These are phyloP conservation scores for Drosophila littoralis DNA, from an alignment of 1,140 invertebrate species.

Conservation along the genomic window DNA sequence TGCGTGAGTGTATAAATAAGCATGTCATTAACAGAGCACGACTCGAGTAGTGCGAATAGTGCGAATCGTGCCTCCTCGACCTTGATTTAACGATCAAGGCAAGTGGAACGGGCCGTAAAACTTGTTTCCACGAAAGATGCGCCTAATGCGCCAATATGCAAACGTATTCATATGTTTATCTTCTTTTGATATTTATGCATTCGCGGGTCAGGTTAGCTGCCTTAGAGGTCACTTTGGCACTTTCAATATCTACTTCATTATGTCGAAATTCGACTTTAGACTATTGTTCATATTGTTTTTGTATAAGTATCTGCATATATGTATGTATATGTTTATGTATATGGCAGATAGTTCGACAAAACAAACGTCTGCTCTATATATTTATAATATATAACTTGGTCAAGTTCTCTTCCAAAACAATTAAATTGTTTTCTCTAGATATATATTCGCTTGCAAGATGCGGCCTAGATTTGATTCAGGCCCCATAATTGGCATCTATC, in stretches of 20 bases:
- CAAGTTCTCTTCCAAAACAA: too few species aligned
- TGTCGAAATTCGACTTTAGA: too few species aligned
- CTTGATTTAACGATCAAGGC: slow-evolving; percentile 28
- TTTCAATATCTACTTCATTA: neutral
- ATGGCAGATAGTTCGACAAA: too few species aligned
- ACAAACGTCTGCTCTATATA: too few species aligned
- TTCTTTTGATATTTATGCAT: neutral
- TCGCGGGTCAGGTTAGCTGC: neutral
- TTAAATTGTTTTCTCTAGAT: too few species aligned
- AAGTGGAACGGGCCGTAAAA: slow-evolving; percentile 18
- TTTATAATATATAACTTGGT: too few species aligned
- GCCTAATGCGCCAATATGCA: neutral
- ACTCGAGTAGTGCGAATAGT: neutral
- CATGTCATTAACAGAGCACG: slow-evolving; percentile 18
- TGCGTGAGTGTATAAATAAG: neutral
- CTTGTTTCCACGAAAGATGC: slow-evolving; percentile 16
- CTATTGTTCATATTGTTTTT: too few species aligned
- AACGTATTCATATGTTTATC: neutral
- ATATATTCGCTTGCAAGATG: too few species aligned
- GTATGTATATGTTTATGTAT: too few species aligned
- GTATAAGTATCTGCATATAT: too few species aligned
- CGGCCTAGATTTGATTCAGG: too few species aligned
- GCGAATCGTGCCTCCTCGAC: slow-evolving; percentile 11
- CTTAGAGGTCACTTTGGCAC: neutral
- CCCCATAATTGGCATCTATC: too few species aligned